Evolutionary conservation across 2,113 vertebrate genomes (phyloP).

Genomic region (Zosterops lateralis): DNA sequence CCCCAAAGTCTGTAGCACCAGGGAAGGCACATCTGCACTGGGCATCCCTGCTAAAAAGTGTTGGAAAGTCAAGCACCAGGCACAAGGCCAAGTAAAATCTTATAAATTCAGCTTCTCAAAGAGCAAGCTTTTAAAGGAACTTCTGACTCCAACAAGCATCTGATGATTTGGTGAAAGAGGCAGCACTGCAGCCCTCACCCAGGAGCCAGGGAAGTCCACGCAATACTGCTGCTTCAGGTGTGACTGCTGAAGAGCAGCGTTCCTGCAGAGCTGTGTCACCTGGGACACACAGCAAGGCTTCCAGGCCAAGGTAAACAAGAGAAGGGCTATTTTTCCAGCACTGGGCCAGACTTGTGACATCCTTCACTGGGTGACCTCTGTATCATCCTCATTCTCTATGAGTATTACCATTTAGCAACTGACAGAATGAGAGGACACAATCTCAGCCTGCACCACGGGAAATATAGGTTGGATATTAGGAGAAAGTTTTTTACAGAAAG

Average conservation of each 20-base stretch:
- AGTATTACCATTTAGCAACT: background rate
- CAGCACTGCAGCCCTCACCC: accelerated
- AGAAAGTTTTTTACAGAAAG: background rate
- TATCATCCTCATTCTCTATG: background rate
- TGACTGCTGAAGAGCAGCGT: background rate
- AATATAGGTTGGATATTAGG: background rate
- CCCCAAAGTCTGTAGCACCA: background rate
- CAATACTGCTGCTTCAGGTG: background rate
- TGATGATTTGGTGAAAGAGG: background rate
- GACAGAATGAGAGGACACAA: background rate
- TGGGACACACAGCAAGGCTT: background rate
- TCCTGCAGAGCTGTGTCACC: background rate
- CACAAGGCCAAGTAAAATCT: background rate
- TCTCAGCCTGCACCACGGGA: background rate
- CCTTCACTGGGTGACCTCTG: background rate
- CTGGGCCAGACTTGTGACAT: background rate
- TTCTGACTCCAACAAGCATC: background rate
- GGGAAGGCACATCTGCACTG: background rate
- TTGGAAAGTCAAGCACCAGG: background rate
- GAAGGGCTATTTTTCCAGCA: background rate
- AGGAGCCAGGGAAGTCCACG: background rate
- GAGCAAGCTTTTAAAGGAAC: background rate
- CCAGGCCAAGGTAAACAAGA: background rate
- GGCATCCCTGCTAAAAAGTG: background rate
- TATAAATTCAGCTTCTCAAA: accelerated